A percentile compares a stretch with the other conserved stretches of the same genome.
phyloP scores from a whole-genome alignment of 2,113 vertebrate species.

The Craseonycteris thonglongyai region DNA sequence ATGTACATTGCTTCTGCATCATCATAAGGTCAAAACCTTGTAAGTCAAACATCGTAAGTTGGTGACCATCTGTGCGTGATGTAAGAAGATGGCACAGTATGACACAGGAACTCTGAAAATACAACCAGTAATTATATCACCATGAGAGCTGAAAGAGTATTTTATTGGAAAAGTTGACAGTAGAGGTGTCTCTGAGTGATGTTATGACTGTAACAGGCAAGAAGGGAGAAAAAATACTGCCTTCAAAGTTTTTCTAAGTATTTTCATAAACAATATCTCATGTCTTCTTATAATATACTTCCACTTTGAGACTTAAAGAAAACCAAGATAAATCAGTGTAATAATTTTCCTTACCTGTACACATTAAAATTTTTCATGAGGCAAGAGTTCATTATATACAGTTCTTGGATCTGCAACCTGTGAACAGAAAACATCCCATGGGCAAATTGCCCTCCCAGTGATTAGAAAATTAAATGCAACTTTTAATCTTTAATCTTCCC shows the following conservation, averaged over 20 bases:
- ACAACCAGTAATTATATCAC: not conserved
- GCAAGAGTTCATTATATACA: conserved; percentile 67
- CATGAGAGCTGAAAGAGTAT: not conserved
- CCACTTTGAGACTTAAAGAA: not conserved
- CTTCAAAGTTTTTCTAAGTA: not conserved
- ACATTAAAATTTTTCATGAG: conserved; percentile 15
- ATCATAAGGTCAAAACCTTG: not conserved
- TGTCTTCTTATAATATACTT: not conserved
- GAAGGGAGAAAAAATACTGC: not conserved
- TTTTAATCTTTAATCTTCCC: conserved; percentile 63
- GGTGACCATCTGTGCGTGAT: not conserved
- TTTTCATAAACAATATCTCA: not conserved
- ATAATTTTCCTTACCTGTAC: not conserved
- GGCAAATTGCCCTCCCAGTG: conserved; percentile 52
- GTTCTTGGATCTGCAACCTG: conserved; percentile 7
- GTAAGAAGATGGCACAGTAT: not conserved
- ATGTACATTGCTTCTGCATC: not conserved
- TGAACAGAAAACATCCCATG: conserved; percentile 19
- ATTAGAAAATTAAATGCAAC: conserved; percentile 68
- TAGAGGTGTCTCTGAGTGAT: not conserved
- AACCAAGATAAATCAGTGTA: not conserved
- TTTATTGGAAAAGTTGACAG: not conserved
- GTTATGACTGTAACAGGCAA: not conserved
- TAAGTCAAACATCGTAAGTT: not conserved
- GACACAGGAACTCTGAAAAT: not conserved